Conservation (phyloP, 2,797 vertebrate genomes). For the Avahi laniger region DNA sequence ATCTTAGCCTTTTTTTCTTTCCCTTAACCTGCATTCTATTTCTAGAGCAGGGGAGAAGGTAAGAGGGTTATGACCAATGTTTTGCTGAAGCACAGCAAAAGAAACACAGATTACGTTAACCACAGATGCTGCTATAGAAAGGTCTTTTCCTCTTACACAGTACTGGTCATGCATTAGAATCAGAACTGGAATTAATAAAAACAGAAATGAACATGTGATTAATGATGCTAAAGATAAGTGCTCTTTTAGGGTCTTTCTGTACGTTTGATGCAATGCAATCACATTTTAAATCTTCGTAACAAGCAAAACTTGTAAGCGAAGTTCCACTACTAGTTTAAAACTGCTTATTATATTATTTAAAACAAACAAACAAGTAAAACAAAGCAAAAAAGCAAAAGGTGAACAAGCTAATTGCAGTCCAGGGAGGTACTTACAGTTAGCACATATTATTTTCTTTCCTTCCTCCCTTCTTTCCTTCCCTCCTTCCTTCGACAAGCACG, state of each 20-base stretch:
- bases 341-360: slow-evolving; percentile 5
- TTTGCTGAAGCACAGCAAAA: neutral
- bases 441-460: neutral
- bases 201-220: neutral
- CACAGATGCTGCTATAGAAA: neutral
- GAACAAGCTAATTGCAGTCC: neutral
- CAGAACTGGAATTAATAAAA: neutral
- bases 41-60: neutral
- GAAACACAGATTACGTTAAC: neutral
- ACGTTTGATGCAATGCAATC: neutral
- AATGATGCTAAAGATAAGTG: neutral
- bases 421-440: neutral
- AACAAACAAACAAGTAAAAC: slow-evolving; percentile 14
- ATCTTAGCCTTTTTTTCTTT: neutral
- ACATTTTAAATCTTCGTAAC: neutral
- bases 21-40: neutral
- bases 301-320: neutral
- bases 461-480: no score
- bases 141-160: neutral
- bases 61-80: neutral
- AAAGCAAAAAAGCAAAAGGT: neutral
- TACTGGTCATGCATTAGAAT: neutral
- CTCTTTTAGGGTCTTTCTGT: neutral
- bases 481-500: neutral
- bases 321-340: neutral